A percentile compares a stretch with the other conserved stretches of the same genome.
Evolutionary conservation across 2,113 vertebrate species (phyloP).

Genomic region (Glareola pratincola): DNA sequence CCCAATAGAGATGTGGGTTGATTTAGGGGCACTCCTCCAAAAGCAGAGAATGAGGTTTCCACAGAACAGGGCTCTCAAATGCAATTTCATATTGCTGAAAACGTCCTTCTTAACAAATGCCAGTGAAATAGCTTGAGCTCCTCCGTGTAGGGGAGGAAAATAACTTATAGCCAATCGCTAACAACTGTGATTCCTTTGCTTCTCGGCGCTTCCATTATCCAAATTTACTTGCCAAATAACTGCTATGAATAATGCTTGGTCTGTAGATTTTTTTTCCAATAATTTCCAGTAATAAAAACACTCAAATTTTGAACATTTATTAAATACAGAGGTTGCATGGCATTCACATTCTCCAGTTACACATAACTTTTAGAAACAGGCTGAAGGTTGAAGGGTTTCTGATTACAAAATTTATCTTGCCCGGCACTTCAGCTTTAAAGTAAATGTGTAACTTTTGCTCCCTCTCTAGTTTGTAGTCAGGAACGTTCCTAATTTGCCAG

Average conservation of each 20-base stretch:
- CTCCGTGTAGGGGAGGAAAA: not conserved
- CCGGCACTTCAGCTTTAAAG: not conserved
- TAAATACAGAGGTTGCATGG: not conserved
- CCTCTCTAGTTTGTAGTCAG: slow-evolving; percentile 22
- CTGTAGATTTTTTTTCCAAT: slow-evolving; percentile 20
- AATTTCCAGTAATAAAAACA: slow-evolving; percentile 30
- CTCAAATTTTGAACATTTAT: not conserved
- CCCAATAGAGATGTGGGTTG: not conserved
- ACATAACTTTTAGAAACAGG: not conserved
- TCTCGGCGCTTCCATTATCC: not conserved
- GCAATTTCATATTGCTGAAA: not conserved
- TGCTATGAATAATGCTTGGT: not conserved
- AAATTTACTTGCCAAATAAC: slow-evolving; percentile 32
- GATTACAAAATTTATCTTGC: not conserved
- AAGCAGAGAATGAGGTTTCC: not conserved
- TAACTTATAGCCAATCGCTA: not conserved
- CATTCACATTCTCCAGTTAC: not conserved
- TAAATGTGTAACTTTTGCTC: slow-evolving; percentile 23
- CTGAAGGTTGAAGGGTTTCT: not conserved
- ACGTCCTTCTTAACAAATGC: not conserved
- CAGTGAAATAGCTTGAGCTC: not conserved
- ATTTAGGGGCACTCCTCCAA: not conserved
- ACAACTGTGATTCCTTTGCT: not conserved
- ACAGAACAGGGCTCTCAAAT: not conserved
- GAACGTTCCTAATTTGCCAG: not conserved